Evolutionary conservation across 2,888 invertebrate genomes (phyloP).

Genomic region (Sceliomorpha sp.): DNA sequence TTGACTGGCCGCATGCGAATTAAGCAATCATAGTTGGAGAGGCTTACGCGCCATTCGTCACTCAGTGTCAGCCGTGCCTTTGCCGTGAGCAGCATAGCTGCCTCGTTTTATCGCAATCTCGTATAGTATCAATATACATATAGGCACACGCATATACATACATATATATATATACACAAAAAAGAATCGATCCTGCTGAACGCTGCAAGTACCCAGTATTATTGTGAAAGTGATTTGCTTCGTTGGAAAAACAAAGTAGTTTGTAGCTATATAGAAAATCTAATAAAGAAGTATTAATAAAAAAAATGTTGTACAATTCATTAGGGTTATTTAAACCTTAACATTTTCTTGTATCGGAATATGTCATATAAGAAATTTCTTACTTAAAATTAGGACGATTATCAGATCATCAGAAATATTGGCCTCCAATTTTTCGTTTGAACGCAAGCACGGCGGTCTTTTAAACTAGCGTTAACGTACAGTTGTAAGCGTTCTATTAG

Average conservation of each 20-base stretch:
- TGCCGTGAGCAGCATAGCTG: conserved; percentile 64
- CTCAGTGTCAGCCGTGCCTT: conserved; percentile 68
- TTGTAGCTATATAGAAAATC: too few species aligned
- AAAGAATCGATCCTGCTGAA: conserved; percentile 46
- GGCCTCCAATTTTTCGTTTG: too few species aligned
- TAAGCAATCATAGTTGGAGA: conserved; percentile 72
- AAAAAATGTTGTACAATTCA: too few species aligned
- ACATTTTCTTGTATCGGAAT: too few species aligned
- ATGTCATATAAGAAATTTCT: too few species aligned
- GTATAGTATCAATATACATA: conserved; percentile 56
- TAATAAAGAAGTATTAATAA: too few species aligned
- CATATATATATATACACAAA: conserved; percentile 41
- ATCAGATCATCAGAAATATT: too few species aligned
- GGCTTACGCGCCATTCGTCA: conserved; percentile 69
- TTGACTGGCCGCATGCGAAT: conserved; percentile 70
- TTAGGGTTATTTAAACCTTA: too few species aligned
- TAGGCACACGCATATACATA: conserved; percentile 8
- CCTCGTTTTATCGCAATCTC: conserved; percentile 64
- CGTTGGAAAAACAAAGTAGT: conserved; percentile 41
- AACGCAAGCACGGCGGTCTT: not conserved
- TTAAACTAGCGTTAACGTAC: conserved; percentile 13
- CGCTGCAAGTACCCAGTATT: conserved; percentile 47
- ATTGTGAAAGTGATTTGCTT: conserved; percentile 51
- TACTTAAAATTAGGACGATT: too few species aligned
- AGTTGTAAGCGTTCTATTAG: conserved; percentile 15